Base-by-base conservation (phyloP, 2,888 invertebrate species). In the Nemapogon koenigi region DNA sequence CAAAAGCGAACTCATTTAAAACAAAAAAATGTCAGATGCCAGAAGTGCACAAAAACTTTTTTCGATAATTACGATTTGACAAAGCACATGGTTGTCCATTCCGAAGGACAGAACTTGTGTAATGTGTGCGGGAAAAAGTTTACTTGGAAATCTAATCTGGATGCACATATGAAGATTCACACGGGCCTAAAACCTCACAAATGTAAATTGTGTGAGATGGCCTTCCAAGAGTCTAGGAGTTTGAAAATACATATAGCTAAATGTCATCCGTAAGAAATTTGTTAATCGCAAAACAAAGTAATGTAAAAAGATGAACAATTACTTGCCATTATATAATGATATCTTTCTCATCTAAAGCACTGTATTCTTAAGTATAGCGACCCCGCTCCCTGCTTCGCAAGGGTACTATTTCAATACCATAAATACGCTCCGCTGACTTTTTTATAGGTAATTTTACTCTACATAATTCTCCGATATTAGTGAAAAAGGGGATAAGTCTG, bases 31-130 rank as follows among this genome's bases (percentile, higher is more conserved):
- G 61, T 62, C 10, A 55, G 55, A 14, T 83, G 83, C 42, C 51
- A 62, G 4, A 47, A 75, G 0, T 83, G 83, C 45, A 58, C 67
- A n/a, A 81, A 73, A 46, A 58, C 52, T 1, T 82, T 82, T 42
- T 63, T 61, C 15, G 50, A 56, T 16, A 49, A 52, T 2, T 26
- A 51, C 0, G 52, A 55, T 35, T 45, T 69, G 17, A 50, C 42
- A 8, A 42, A 50, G 16, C 57, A 57, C 16, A 42, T 47, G 19
- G 33, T 46, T 0, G 47, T 43, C 11, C 64, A 64, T 40, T 47
- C 48, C 0, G 45, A 47, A 2, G 55, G 52, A 11, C 46, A 49
- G 1, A 53, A 55, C 37, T 47, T 51, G 11, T 70, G 31, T 15
- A 16, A 38, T 14, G 14, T 16, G 13, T 39, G 38, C 33, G 14